Conservation (phyloP, 2,113 vertebrate genomes). For the Perognathus longimembris region DNA sequence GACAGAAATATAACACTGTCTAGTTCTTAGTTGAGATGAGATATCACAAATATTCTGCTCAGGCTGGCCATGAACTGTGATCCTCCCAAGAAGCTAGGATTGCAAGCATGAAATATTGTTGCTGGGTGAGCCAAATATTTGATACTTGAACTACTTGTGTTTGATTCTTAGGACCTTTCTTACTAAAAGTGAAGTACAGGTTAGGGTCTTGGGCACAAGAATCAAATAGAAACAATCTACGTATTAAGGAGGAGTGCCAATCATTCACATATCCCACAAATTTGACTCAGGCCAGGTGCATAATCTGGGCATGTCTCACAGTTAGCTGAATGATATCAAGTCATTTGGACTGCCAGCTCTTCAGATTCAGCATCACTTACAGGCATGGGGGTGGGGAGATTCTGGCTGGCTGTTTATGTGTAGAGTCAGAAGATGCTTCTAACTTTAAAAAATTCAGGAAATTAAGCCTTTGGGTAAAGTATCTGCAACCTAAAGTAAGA, state of each 20-base stretch:
- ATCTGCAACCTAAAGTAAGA: neutral
- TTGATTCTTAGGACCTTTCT: neutral
- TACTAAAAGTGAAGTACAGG: neutral
- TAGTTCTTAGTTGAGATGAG: no score
- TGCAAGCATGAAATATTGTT: no score
- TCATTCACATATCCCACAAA: neutral
- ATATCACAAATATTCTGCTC: no score
- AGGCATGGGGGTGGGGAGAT: neutral
- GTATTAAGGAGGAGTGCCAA: neutral
- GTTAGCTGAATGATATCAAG: neutral
- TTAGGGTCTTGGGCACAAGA: neutral
- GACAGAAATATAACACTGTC: no score
- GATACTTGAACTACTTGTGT: neutral
- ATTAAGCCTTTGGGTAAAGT: neutral
- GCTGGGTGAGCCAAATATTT: neutral
- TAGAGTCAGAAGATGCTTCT: neutral
- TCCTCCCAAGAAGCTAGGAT: no score
- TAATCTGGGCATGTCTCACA: neutral
- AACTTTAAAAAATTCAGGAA: neutral
- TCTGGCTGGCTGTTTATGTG: neutral
- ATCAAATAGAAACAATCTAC: neutral
- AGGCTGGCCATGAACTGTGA: no score
- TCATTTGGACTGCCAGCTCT: neutral
- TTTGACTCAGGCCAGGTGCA: neutral
- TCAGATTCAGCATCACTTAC: neutral